Evolutionary conservation across 2,797 vertebrate genomes (phyloP), one percentile per base, ranked within the genome.

Genomic region (Phoebastria nigripes): DNA sequence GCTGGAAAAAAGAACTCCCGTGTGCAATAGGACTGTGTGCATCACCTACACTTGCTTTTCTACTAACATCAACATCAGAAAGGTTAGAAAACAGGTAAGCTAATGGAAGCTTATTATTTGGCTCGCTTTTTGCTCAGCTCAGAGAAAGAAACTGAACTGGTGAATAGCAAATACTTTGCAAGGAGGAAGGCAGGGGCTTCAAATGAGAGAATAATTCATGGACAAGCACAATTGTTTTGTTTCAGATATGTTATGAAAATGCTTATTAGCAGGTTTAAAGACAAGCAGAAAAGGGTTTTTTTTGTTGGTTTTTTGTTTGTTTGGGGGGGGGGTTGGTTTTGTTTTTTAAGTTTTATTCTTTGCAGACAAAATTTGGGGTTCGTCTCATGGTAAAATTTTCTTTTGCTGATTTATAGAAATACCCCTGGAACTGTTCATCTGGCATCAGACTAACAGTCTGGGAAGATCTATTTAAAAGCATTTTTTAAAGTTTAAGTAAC

Each of bases 401-500:
- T 83, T 82, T 63, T 82, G 11, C n/a, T 56, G 44, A 70, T 73
- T 73, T 95, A 77, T 31, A 61, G 37, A 93, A 89, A 91, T 86
- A 55, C 35, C 55, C 76, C 69, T 51, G 5, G 7, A 92, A 88
- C 49, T 52, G 31, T 46, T 93, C 66, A 81, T 71, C 92, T 94
- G 73, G 51, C 56, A 81, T 39, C 65, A 93, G 52, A 51, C 28
- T 44, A 82, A 54, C 63, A 89, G 69, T 58, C 82, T 86, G 58
- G 62, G 31, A 86, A 91, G 12, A 86, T 69, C 69, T 90, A 91
- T 76, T 89, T 92, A 78, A 87, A 95, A 92, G 39, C 20, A 63
- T 77, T 58, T 95, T 90, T 87, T 81, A 12, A 90, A 91, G 54
- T 94, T 84, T 85, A 91, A 92, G 47, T 91, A 92, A 87, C 51